These are phyloP conservation scores for Macrosiphum euphorbiae DNA, from an alignment of 2,888 invertebrate genomes.

Conservation along the genomic window DNA sequence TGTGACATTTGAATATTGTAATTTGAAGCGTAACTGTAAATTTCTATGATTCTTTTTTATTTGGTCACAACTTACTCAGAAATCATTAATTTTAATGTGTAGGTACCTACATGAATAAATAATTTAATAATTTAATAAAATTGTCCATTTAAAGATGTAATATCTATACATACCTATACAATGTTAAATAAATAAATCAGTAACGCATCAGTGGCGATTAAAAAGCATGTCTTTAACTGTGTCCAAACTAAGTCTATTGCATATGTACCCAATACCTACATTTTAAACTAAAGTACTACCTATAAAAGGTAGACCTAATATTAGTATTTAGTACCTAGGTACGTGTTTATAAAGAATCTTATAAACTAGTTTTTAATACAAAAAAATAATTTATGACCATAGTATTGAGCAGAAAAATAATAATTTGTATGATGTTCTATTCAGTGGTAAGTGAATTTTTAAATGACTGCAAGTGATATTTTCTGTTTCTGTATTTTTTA, in stretches of 20 bases:
- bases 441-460: not conserved
- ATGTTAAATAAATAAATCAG: not conserved
- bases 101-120: too few relatives aligned
- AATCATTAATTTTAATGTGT: too few relatives aligned
- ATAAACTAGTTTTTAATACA: not conserved
- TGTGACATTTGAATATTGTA: too few relatives aligned
- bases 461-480: not conserved
- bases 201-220: not conserved
- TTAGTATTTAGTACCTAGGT: not conserved
- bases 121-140: too few relatives aligned
- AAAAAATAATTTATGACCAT: not conserved
- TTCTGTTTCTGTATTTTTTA: too few relatives aligned
- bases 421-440: not conserved
- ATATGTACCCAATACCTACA: too few relatives aligned
- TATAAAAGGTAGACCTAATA: not conserved
- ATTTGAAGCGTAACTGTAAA: too few relatives aligned
- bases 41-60: too few relatives aligned
- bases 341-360: not conserved
- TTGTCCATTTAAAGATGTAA: not conserved
- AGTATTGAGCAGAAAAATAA: not conserved
- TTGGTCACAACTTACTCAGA: too few relatives aligned
- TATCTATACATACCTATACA: not conserved
- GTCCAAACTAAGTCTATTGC: not conserved
- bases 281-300: too few relatives aligned
- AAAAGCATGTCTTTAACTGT: not conserved